These are phyloP conservation scores for Drosophila sturtevanti DNA, from an alignment of 1,140 invertebrate genomes.

Conservation along the genomic window DNA sequence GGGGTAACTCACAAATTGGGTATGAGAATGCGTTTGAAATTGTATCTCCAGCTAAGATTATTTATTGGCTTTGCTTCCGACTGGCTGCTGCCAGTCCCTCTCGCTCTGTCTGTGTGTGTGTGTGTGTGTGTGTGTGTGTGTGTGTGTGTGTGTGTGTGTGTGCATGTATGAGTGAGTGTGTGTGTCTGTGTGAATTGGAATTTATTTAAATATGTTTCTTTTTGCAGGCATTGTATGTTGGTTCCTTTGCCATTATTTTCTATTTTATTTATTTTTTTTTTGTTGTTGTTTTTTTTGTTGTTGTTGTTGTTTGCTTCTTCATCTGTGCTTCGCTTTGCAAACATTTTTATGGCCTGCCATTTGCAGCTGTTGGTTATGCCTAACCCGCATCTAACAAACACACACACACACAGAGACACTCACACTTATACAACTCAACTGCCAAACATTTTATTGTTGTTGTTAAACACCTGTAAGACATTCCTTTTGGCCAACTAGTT, in stretches of 20 bases:
- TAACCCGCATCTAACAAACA: background rate
- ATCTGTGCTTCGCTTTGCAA: constrained; percentile 54
- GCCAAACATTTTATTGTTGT: constrained; percentile 67
- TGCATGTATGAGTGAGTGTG: constrained; percentile 15
- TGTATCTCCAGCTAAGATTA: constrained; percentile 67
- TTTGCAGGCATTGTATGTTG: constrained; percentile 5
- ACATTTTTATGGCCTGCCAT: constrained; percentile 76
- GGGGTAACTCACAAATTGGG: background rate
- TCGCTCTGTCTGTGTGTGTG: constrained; percentile 36
- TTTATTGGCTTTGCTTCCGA: constrained; percentile 69
- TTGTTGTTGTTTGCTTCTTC: background rate
- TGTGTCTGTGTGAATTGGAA: constrained; percentile 58
- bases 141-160: constrained; percentile 27
- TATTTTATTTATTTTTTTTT: constrained; percentile 10
- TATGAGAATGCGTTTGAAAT: constrained; percentile 17
- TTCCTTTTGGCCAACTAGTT: constrained; percentile 24
- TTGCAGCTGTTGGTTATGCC: constrained; percentile 57
- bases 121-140: constrained; percentile 16
- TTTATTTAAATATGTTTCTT: constrained; percentile 77
- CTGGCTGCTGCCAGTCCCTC: constrained; percentile 6
- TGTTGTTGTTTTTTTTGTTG: background rate
- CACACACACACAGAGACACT: background rate
- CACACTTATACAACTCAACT: constrained; percentile 35
- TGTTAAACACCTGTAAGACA: constrained; percentile 77
- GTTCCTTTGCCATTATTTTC: too few species aligned